Evolutionary conservation across 2,797 vertebrate species (phyloP), one percentile per base, ranked within the genome.

Genomic region (Nasua narica): DNA sequence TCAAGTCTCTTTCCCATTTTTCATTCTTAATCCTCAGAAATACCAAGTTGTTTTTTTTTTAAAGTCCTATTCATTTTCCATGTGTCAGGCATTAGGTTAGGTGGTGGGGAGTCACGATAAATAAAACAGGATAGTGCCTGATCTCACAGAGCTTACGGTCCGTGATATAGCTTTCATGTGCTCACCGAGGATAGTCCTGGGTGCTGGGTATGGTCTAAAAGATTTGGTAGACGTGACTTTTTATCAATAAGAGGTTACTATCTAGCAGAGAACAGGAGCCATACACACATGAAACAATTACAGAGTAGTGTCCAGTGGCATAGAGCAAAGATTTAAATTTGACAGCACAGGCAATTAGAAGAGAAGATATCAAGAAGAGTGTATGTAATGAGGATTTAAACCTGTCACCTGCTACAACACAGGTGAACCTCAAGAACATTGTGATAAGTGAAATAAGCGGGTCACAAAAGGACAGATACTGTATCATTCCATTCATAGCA

Each of bases 1-100:
- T 96, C 29, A 54, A 15, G 19, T 85, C 74, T 97, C 27, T 77
- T 16, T 97, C 32, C 32, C 35, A 96, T 93, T 76, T 93, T 91
- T 96, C 23, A 25, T 89, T 92, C 46, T 84, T 19, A 43, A 2
- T 86, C 78, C 58, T 93, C 69, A 91, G 87, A 62, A 90, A 58
- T 50, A 37, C 1, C 56, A 56, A 88, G 7, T 69, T 65, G 25
- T 21, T 25, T 40, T 83, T 83, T 85, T 50, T 86, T 94, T 50
- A 79, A 52, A 56, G 32, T 83, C 60, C 27, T 90, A 3, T 54
- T 60, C 14, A 4, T 92, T 81, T 78, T 60, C 72, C 48, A 0
- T 13, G 7, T 76, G 62, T 78, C 43, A 65, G 40, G 19, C 46
- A 48, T 86, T 96, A 40, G 81, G 58, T 40, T 79, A 67, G 21